These are phyloP conservation scores for Pampus argenteus DNA, from an alignment of 2,797 vertebrate species.

Conservation along the genomic window DNA sequence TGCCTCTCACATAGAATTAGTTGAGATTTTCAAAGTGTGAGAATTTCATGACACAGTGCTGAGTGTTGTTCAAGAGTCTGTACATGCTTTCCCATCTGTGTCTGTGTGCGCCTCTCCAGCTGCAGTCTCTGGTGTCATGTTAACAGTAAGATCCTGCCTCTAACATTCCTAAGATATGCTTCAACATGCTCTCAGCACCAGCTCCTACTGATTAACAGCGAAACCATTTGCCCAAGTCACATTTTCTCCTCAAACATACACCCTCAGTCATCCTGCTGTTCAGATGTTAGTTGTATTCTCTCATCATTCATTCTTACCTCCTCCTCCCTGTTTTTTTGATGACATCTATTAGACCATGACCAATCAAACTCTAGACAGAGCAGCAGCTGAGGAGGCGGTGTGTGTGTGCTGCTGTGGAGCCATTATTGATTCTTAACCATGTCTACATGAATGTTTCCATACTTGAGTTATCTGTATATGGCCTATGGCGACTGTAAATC, in stretches of 20 bases:
- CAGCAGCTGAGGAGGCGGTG: constrained; percentile 50
- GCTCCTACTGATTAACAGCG: constrained; percentile 33
- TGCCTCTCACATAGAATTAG: neutral
- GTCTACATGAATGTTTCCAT: constrained; percentile 6
- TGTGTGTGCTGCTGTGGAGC: neutral
- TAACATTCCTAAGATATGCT: constrained; percentile 74
- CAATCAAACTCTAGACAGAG: constrained; percentile 58
- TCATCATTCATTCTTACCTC: constrained; percentile 5
- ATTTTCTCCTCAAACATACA: constrained; percentile 17
- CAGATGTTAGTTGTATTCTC: constrained; percentile 12
- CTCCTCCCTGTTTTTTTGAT: constrained; percentile 1
- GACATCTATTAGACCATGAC: constrained; percentile 51
- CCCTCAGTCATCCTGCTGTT: constrained; percentile 16
- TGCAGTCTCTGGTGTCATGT: constrained; percentile 70
- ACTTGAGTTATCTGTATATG: neutral
- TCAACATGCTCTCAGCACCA: constrained; percentile 49
- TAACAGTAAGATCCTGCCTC: constrained; percentile 62
- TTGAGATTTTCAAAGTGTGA: constrained; percentile 16
- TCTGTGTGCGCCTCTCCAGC: constrained; percentile 50
- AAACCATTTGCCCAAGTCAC: constrained; percentile 14
- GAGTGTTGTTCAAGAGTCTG: constrained; percentile 19
- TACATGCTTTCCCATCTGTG: too few relatives aligned
- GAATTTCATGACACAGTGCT: neutral
- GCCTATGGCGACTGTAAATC: constrained; percentile 22
- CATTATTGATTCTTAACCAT: constrained; percentile 18